Percentiles rank a stretch among this genome's conserved stretches.
phyloP scores from a whole-genome alignment of 2,113 vertebrate species.

The Jaculus jaculus region DNA sequence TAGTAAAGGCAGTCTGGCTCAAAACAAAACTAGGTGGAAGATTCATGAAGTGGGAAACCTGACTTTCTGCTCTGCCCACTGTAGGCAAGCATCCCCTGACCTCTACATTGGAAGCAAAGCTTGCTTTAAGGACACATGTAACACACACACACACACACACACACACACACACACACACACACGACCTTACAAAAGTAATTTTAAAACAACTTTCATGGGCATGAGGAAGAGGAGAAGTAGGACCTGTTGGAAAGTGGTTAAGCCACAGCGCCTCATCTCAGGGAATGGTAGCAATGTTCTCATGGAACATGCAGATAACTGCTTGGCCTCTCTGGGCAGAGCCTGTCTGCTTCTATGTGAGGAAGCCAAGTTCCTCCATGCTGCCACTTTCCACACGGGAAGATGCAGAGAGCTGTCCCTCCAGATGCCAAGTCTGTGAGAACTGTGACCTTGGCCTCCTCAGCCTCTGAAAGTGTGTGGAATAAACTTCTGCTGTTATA shows the following conservation, averaged over 20 bases:
- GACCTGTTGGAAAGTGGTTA: neutral
- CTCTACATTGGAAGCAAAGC: too few relatives aligned
- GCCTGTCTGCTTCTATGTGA: neutral
- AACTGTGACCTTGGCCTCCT: neutral
- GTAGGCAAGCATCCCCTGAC: too few relatives aligned
- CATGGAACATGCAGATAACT: neutral
- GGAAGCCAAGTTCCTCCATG: neutral
- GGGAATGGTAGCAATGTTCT: neutral
- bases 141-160: too few relatives aligned
- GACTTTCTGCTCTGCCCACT: too few relatives aligned
- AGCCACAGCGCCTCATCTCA: too few relatives aligned
- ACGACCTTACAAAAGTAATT: too few relatives aligned
- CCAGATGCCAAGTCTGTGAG: neutral
- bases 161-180: too few relatives aligned
- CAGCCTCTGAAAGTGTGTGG: neutral
- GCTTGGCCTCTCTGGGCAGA: neutral
- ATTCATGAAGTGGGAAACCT: too few relatives aligned
- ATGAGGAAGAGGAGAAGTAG: neutral
- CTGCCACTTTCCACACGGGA: neutral
- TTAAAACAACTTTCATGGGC: too few relatives aligned
- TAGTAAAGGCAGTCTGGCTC: too few relatives aligned
- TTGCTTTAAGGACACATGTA: too few relatives aligned
- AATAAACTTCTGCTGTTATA: neutral
- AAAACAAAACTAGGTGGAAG: too few relatives aligned
- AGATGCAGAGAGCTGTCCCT: neutral